A percentile compares a stretch with the other conserved stretches of the same genome.
Evolutionary conservation across 1,140 invertebrate genomes (phyloP).

Genomic region (Odontomachus brunneus): DNA sequence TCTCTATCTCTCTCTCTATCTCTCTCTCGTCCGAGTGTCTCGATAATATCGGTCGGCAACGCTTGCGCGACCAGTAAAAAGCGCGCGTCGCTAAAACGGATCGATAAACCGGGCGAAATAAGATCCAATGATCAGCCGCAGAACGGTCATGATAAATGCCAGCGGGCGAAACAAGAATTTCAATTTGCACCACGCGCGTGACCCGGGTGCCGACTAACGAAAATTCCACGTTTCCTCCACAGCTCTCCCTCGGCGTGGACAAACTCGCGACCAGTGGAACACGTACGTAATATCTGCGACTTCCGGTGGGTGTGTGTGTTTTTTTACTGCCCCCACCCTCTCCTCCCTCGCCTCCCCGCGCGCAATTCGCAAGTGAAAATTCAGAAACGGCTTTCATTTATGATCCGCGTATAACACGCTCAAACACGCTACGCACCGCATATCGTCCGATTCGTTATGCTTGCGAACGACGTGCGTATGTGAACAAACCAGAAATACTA

Average conservation of each 20-base stretch:
- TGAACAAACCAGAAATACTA: background rate
- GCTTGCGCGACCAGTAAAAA: background rate
- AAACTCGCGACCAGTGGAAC: constrained; percentile 57
- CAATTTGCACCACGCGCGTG: constrained; percentile 74
- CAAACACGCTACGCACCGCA: background rate
- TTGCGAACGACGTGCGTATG: background rate
- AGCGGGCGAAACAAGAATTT: constrained; percentile 76
- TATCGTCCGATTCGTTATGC: background rate
- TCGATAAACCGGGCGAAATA: constrained; percentile 52
- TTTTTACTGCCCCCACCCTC: background rate
- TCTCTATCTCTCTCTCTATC: too few species aligned
- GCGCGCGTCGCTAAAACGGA: constrained; percentile 42
- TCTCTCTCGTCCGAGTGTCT: background rate
- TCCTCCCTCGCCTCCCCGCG: background rate
- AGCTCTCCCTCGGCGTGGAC: constrained; percentile 50
- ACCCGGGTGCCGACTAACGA: constrained; percentile 59
- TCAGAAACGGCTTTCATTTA: constrained; percentile 53
- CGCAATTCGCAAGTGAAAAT: constrained; percentile 48
- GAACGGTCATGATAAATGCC: constrained; percentile 73
- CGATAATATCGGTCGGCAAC: background rate
- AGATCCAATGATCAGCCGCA: constrained; percentile 63
- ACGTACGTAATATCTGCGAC: constrained; percentile 61
- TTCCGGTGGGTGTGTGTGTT: constrained; percentile 51
- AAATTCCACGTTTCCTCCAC: constrained; percentile 53
- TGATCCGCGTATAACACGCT: constrained; percentile 27